phyloP scores from a whole-genome alignment of 2,797 vertebrate species.

The Phoebastria nigripes region DNA sequence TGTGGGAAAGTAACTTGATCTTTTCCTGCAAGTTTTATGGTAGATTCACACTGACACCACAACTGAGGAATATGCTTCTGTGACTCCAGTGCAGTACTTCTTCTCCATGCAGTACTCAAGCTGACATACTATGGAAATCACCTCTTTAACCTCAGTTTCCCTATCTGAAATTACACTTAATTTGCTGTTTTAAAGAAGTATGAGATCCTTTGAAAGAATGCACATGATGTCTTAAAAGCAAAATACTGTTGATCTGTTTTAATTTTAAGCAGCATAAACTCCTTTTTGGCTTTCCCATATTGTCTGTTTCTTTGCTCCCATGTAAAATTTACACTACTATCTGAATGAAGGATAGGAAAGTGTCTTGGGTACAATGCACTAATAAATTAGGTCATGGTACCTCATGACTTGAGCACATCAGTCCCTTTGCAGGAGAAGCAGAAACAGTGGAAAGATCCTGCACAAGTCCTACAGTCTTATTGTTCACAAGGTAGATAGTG shows the following conservation, averaged over 20 bases:
- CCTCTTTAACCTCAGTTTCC: not conserved
- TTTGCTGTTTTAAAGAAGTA: not conserved
- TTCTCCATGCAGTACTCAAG: not conserved
- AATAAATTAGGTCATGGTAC: not conserved
- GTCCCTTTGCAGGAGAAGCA: not conserved
- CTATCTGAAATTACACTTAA: not conserved
- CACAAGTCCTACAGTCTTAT: accelerated
- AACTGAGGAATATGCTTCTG: not conserved
- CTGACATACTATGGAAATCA: not conserved
- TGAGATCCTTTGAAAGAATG: not conserved
- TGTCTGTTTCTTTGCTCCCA: not conserved
- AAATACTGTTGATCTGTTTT: not conserved
- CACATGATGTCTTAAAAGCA: not conserved
- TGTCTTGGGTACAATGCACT: not conserved
- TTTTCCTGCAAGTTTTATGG: not conserved
- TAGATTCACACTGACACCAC: not conserved
- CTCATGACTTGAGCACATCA: not conserved
- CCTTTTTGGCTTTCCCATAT: not conserved
- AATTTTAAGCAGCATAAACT: not conserved
- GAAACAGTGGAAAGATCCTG: not conserved
- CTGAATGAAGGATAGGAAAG: not conserved
- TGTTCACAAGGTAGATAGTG: not conserved
- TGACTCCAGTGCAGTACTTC: not conserved
- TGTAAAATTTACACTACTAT: not conserved
- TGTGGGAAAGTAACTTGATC: not conserved